Base-by-base conservation (phyloP, 2,113 vertebrate species). In the Lophotis ruficrista region DNA sequence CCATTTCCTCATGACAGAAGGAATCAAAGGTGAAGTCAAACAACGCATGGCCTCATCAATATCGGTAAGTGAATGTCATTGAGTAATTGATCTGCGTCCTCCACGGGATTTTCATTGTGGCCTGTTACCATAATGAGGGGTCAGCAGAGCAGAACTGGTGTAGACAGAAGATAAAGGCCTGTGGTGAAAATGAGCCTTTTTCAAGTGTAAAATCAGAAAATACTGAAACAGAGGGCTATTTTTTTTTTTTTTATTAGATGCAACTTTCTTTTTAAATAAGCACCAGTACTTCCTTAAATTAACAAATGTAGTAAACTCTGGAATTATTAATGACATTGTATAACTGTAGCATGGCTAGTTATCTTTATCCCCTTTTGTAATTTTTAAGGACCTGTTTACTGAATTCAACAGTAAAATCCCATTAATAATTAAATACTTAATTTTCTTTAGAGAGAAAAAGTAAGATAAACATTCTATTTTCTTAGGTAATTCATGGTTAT, bases 391-490 rank as follows among this genome's bases (percentile, higher is more conserved):
- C n/a, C 12, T 65, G 14, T 84, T 95, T 92, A 57, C 45, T 78
- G 48, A 91, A 77, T 82, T 94, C 5, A 5, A 45, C 41, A 56
- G 43, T 87, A 77, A 84, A 96, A 64, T 90, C 1, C 9, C 28
- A 43, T 95, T 60, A 94, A 93, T 83, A 95, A 90, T 85, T 90
- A 83, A 96, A 85, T 24, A 64, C 18, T 73, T 95, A 47, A 91
- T 91, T 94, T 92, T 90, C 78, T 86, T 89, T 56, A 69, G 21
- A 68, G 33, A 80, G 27, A 62, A 94, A 84, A 93, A 95, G 50
- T 71, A 57, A 87, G 71, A 61, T 93, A 88, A 95, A 83, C 16
- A 19, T 19, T 86, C 65, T 77, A 4, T 93, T 96, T 97, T 96
- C 75, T 78, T 73, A 77, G 54, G 50, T 93, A 84, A 88, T 85